Evolutionary conservation across 2,888 invertebrate species (phyloP).

Genomic region (Aleiodes alternator): DNA sequence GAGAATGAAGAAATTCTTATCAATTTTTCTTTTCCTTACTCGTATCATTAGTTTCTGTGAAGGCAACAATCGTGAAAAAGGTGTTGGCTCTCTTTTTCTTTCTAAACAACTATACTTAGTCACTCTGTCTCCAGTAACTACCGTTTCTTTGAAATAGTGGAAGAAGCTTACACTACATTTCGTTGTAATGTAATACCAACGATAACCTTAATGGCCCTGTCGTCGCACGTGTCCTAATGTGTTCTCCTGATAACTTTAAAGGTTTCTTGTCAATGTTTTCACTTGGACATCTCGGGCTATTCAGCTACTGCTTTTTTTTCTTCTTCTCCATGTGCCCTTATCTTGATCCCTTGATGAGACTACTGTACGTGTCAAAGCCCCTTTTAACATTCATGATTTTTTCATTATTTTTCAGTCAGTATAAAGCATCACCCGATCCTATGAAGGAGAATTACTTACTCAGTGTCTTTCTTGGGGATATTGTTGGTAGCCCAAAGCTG

Average conservation of each 20-base stretch:
- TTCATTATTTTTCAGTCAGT: slow-evolving; percentile 80
- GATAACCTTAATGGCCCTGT: slow-evolving; percentile 67
- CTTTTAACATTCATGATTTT: slow-evolving; percentile 32
- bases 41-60: slow-evolving; percentile 33
- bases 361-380: slow-evolving; percentile 20
- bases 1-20: too few relatives aligned
- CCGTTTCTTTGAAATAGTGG: slow-evolving; percentile 40
- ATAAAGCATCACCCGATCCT: slow-evolving; percentile 83
- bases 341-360: slow-evolving; percentile 20
- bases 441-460: slow-evolving; percentile 87
- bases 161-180: slow-evolving; percentile 64
- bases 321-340: background rate
- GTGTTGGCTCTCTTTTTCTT: slow-evolving; percentile 40
- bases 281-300: slow-evolving; percentile 15
- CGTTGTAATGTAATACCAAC: slow-evolving; percentile 64
- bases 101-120: background rate
- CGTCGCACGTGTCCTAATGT: slow-evolving; percentile 64
- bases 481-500: slow-evolving; percentile 86
- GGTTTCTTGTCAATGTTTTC: slow-evolving; percentile 17
- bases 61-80: slow-evolving; percentile 43
- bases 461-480: slow-evolving; percentile 91
- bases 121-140: slow-evolving; percentile 36
- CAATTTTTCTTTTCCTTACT: background rate
- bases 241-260: slow-evolving; percentile 63
- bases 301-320: slow-evolving; percentile 22